A percentile compares a stretch with the other conserved stretches of the same genome.
Conservation (phyloP, 64 coral and sea anemone genomes). For the Pachyseris speciosa region DNA sequence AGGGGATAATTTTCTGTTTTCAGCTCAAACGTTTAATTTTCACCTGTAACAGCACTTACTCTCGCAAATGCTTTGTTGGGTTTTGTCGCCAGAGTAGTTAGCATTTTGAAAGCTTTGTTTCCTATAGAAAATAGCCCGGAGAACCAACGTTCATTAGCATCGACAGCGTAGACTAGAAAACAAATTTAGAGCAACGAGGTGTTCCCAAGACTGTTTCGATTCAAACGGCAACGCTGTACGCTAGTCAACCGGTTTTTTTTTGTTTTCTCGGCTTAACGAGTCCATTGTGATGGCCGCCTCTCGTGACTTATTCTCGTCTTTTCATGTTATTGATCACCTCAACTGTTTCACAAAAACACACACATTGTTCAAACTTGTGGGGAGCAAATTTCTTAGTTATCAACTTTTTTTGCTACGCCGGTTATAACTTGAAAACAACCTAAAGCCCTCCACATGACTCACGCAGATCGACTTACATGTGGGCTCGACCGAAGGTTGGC, state of each 20-base stretch:
- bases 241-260: conserved; percentile 5
- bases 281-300: neutral
- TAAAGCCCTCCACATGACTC: neutral
- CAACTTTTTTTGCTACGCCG: neutral
- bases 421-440: conserved; percentile 35
- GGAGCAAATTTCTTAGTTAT: conserved; percentile 39
- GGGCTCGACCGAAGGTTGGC: neutral
- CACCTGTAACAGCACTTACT: neutral
- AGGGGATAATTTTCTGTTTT: neutral
- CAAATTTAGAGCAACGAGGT: neutral
- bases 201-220: neutral
- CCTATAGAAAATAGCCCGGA: conserved; percentile 28
- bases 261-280: neutral
- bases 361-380: conserved; percentile 50
- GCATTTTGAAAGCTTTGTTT: conserved; percentile 44
- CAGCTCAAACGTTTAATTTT: conserved; percentile 5
- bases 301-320: conserved; percentile 38
- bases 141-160: conserved; percentile 29
- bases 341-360: conserved; percentile 35
- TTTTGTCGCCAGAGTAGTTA: conserved; percentile 21
- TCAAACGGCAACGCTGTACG: neutral
- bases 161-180: conserved; percentile 25
- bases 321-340: conserved; percentile 27
- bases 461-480: neutral
- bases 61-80: conserved; percentile 7